phyloP scores from a whole-genome alignment of 2,888 invertebrate species.

The Yponomeuta plumbellus region DNA sequence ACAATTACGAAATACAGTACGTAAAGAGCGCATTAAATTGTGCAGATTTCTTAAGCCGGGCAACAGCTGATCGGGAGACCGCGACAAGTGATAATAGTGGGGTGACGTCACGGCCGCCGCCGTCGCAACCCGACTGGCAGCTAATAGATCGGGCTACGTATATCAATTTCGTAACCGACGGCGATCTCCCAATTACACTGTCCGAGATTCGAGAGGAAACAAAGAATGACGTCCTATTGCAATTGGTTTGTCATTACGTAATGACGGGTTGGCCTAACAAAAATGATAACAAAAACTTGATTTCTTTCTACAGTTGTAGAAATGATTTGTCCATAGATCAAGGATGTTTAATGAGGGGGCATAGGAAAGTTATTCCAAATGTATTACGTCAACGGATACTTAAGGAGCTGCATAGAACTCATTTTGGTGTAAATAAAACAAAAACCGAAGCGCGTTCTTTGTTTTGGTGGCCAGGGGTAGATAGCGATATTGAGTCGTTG shows the following conservation, averaged over 20 bases:
- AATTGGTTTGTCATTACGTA: slow-evolving; percentile 2
- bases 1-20: slow-evolving; percentile 16
- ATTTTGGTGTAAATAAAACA: slow-evolving; percentile 10
- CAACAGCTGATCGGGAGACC: not conserved
- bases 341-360: slow-evolving; percentile 10
- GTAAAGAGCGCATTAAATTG: slow-evolving; percentile 10
- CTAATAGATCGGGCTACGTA: slow-evolving; percentile 19
- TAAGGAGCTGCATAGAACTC: slow-evolving; percentile 4
- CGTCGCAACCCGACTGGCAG: not conserved
- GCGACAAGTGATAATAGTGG: not conserved
- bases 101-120: not conserved
- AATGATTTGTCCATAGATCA: not conserved
- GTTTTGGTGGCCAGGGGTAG: slow-evolving; percentile 12
- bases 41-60: slow-evolving; percentile 13
- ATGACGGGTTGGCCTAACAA: slow-evolving; percentile 19
- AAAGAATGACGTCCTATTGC: not conserved
- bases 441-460: slow-evolving; percentile 7
- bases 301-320: not conserved
- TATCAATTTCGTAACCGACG: slow-evolving; percentile 15
- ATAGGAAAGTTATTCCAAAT: slow-evolving; percentile 1
- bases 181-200: slow-evolving; percentile 15
- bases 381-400: not conserved
- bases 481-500: slow-evolving; percentile 1
- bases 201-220: slow-evolving; percentile 9
- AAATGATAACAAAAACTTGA: not conserved